phyloP scores from a whole-genome alignment of 1,140 invertebrate species.

The Rhagoletis pomonella region DNA sequence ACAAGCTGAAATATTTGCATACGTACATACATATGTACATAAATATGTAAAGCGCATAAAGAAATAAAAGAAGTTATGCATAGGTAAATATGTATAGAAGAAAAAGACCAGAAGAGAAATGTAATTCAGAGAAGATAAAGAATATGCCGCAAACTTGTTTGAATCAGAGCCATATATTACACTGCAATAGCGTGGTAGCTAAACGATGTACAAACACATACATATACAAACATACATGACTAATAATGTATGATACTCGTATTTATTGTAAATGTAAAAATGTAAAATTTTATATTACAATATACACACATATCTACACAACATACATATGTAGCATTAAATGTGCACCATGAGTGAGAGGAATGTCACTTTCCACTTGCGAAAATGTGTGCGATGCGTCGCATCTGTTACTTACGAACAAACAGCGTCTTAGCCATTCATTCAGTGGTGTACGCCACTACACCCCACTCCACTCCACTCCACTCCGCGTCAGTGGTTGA shows the following conservation, averaged over 20 bases:
- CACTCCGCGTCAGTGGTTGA: background rate
- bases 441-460: background rate
- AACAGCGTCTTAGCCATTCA: background rate
- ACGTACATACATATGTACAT: too few relatives aligned
- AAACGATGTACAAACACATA: background rate
- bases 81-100: too few relatives aligned
- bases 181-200: background rate
- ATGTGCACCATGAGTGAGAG: slow-evolving; percentile 13
- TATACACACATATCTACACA: background rate
- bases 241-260: background rate
- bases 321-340: too few relatives aligned
- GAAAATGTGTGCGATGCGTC: slow-evolving; percentile 32
- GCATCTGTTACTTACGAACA: background rate
- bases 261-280: slow-evolving; percentile 23
- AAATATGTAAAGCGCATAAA: too few relatives aligned
- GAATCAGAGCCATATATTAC: background rate
- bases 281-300: slow-evolving; percentile 17
- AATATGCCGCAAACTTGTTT: background rate
- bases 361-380: slow-evolving; percentile 52
- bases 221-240: background rate
- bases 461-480: too few relatives aligned
- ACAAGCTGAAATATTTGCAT: background rate
- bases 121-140: slow-evolving; percentile 27
- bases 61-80: too few relatives aligned
- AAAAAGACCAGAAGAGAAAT: background rate